These are phyloP conservation scores for Cheirogaleus major DNA, from an alignment of 2,797 vertebrate species.

Conservation along the genomic window DNA sequence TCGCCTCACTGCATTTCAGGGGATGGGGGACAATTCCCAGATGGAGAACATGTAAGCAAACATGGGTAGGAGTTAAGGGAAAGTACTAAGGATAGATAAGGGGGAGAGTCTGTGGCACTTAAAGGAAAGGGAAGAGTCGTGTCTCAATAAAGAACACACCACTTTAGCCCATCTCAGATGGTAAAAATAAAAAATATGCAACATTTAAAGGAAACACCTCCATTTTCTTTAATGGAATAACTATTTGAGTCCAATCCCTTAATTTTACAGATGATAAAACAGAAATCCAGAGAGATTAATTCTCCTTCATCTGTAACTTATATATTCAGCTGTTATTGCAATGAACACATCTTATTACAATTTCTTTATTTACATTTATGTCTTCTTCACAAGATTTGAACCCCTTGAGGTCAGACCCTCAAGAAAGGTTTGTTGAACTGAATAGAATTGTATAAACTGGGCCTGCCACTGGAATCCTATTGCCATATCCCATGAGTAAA, in stretches of 20 bases:
- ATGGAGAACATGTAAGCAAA: background rate
- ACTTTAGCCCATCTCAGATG: background rate
- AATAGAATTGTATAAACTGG: background rate
- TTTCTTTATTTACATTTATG: background rate
- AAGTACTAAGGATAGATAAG: background rate
- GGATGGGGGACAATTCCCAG: background rate
- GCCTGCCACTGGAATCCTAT: background rate
- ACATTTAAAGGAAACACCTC: background rate
- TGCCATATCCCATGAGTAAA: background rate
- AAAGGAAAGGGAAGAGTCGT: background rate
- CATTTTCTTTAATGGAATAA: background rate
- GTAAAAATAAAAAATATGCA: background rate
- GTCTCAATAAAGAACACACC: background rate
- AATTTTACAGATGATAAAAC: conserved; percentile 7
- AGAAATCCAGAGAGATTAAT: background rate
- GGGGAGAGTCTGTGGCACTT: rapidly evolving
- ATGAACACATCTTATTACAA: background rate
- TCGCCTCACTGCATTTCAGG: background rate
- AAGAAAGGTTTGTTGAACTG: background rate
- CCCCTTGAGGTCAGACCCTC: background rate
- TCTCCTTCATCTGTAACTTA: background rate
- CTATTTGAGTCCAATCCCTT: background rate
- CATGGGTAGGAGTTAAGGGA: background rate
- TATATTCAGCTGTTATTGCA: background rate
- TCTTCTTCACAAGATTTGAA: background rate